Evolutionary conservation across 2,888 invertebrate species (phyloP).

Genomic region (Cheilosia soror): DNA sequence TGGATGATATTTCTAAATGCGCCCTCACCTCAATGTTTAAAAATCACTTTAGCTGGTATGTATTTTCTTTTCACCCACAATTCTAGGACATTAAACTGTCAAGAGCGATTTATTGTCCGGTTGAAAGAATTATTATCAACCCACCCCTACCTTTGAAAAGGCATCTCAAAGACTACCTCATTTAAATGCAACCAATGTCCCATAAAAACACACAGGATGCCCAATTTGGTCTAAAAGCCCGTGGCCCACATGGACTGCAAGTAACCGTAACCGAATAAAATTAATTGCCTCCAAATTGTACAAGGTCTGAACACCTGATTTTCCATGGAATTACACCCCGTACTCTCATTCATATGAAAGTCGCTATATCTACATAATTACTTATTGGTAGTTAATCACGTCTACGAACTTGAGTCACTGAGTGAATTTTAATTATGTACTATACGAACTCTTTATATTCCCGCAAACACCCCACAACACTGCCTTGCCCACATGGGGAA

Average conservation of each 20-base stretch:
- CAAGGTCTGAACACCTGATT: constrained; percentile 49
- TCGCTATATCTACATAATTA: constrained; percentile 23
- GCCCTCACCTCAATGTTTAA: too few species aligned
- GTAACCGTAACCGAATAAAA: constrained; percentile 20
- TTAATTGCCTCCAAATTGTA: constrained; percentile 10
- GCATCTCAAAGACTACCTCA: neutral
- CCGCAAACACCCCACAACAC: neutral
- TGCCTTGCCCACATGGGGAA: neutral
- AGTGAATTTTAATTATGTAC: constrained; percentile 58
- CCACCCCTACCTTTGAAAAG: too few species aligned
- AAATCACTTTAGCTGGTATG: too few species aligned
- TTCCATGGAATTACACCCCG: constrained; percentile 2
- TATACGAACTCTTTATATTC: constrained; percentile 13
- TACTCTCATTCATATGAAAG: constrained; percentile 23
- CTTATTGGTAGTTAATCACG: constrained; percentile 45
- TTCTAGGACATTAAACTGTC: too few species aligned
- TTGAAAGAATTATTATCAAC: too few species aligned
- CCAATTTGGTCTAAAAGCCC: constrained; percentile 8
- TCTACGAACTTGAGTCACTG: constrained; percentile 37
- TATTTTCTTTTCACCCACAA: too few species aligned
- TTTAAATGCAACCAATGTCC: constrained; percentile 2
- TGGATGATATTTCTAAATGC: too few species aligned
- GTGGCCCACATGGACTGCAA: neutral
- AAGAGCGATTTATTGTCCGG: too few species aligned
- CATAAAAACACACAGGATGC: constrained; percentile 2